These are phyloP conservation scores for Lottia scabra DNA, from an alignment of 2,888 invertebrate genomes.

Conservation along the genomic window DNA sequence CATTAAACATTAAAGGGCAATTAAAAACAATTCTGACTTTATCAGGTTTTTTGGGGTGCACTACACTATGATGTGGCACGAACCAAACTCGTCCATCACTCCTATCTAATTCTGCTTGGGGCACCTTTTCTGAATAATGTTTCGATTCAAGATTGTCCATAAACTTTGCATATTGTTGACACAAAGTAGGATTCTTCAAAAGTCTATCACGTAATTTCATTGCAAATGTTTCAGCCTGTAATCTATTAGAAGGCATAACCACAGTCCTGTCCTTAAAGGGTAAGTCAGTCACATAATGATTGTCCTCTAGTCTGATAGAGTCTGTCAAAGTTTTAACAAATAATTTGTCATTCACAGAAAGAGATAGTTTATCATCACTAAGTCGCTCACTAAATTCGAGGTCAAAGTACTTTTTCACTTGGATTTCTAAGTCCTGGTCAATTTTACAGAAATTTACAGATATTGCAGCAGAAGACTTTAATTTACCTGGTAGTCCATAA, in stretches of 20 bases:
- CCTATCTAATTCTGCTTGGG: neutral
- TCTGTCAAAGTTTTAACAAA: conserved; percentile 12
- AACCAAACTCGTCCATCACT: conserved; percentile 10
- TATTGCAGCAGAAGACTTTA: neutral
- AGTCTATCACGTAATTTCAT: conserved; percentile 7
- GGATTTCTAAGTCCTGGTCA: conserved; percentile 85
- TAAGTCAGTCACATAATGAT: conserved; percentile 20
- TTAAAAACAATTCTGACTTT: conserved; percentile 33
- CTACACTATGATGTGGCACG: conserved; percentile 16
- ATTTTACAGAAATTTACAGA: conserved; percentile 10
- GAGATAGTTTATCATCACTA: conserved; percentile 83
- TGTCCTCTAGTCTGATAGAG: neutral
- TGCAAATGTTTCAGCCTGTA: neutral
- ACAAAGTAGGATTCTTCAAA: conserved; percentile 9
- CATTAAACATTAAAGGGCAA: conserved; percentile 24
- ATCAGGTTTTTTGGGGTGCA: conserved; percentile 8
- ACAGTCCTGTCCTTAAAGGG: conserved; percentile 19
- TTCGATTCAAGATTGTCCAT: conserved; percentile 21
- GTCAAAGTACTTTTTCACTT: conserved; percentile 76
- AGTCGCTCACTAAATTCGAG: conserved; percentile 8
- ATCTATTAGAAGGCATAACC: conserved; percentile 4
- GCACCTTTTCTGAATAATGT: conserved; percentile 20
- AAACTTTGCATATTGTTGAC: conserved; percentile 7
- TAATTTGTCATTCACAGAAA: conserved; percentile 78
- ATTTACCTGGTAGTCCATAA: conserved; percentile 17